A percentile compares a stretch with the other conserved stretches of the same genome.
phyloP scores from a whole-genome alignment of 92 coral and sea anemone species.

The Virgularia gustaviana region DNA sequence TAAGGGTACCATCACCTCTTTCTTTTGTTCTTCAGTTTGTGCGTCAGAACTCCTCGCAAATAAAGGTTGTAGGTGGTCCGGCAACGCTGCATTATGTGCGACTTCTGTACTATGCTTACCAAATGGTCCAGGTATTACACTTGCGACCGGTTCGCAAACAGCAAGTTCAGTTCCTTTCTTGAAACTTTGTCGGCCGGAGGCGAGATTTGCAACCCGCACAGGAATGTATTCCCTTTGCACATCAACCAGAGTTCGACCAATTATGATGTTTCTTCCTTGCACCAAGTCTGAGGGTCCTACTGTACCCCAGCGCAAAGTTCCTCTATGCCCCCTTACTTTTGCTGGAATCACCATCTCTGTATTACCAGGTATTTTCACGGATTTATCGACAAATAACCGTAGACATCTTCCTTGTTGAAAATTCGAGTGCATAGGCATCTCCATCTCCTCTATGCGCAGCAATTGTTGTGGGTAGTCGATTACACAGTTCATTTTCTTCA shows the following conservation, averaged over 20 bases:
- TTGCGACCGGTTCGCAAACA: constrained; percentile 18
- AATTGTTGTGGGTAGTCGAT: constrained; percentile 5
- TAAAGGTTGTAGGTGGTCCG: constrained; percentile 9
- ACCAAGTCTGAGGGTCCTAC: constrained; percentile 25
- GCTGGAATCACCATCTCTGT: constrained; percentile 38
- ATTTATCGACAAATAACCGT: constrained; percentile 13
- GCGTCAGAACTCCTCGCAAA: background rate
- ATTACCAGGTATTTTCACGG: constrained; percentile 25
- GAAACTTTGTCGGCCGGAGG: constrained; percentile 6
- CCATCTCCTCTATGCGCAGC: constrained; percentile 5
- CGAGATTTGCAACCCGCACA: constrained; percentile 18
- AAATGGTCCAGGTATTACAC: constrained; percentile 4
- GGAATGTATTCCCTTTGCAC: constrained; percentile 29
- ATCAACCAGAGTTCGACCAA: constrained; percentile 32
- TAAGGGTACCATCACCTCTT: constrained; percentile 3
- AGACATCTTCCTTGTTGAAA: background rate
- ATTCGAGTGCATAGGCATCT: background rate
- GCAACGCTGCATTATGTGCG: background rate
- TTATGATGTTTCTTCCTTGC: constrained; percentile 7
- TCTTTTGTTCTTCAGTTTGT: background rate
- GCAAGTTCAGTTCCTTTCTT: constrained; percentile 22
- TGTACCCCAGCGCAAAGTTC: constrained; percentile 22
- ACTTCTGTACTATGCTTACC: background rate
- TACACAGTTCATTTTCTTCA: constrained; percentile 29
- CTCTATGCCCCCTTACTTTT: constrained; percentile 3